A percentile compares a stretch with the other conserved stretches of the same genome.
Evolutionary conservation across 35 echinoderm and acorn worm species (phyloP).

Genomic region (Lytechinus pictus): DNA sequence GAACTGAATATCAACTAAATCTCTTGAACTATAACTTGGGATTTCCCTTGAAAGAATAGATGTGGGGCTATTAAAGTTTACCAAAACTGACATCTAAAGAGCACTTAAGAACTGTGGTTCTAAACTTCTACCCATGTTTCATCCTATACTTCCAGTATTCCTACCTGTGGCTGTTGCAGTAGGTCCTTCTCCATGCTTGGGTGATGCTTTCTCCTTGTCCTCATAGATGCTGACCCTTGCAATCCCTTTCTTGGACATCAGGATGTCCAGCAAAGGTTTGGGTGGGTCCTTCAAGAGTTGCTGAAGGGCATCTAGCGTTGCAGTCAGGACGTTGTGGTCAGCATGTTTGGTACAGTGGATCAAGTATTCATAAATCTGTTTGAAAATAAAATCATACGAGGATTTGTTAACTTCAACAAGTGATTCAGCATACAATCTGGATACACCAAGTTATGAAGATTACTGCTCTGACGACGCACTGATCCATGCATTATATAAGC

Average conservation of each 20-base stretch:
- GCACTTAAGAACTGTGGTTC: too few species aligned
- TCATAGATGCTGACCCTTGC: constrained; percentile 60
- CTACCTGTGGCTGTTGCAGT: not conserved
- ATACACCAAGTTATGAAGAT: too few species aligned
- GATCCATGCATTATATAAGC: too few species aligned
- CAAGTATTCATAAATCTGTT: constrained; percentile 92
- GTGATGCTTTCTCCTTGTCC: constrained; percentile 59
- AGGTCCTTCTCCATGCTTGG: constrained; percentile 58
- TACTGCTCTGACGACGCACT: too few species aligned
- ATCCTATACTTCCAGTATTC: not conserved
- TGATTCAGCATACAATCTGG: too few species aligned
- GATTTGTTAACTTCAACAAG: too few species aligned
- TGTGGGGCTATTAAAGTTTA: too few species aligned
- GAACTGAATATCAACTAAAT: too few species aligned
- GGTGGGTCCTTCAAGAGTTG: constrained; percentile 86
- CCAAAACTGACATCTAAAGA: too few species aligned
- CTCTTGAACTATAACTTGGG: too few species aligned
- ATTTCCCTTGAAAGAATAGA: too few species aligned
- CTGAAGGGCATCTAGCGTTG: constrained; percentile 88
- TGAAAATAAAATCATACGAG: not conserved
- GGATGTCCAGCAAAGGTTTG: constrained; percentile 60
- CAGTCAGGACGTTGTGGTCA: constrained; percentile 96
- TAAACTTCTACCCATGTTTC: too few species aligned
- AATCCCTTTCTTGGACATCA: constrained; percentile 73
- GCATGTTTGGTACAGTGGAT: constrained; percentile 78